Evolutionary conservation across 2,797 vertebrate species (phyloP).

Genomic region (Phalanger gymnotis): DNA sequence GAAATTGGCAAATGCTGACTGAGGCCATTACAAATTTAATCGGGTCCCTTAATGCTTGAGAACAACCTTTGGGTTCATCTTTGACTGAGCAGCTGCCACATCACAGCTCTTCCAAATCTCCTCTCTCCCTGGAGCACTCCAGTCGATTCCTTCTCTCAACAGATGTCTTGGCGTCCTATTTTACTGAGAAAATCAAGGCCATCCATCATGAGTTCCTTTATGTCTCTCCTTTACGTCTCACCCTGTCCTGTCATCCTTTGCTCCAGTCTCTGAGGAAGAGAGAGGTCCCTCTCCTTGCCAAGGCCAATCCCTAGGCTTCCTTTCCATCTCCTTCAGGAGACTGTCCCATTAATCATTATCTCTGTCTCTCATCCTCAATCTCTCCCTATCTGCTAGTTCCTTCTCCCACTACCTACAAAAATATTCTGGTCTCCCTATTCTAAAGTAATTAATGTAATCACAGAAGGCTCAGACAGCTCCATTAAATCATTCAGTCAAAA

Average conservation of each 20-base stretch:
- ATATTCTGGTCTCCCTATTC: neutral
- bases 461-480: neutral
- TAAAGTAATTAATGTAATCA: neutral
- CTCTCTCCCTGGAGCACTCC: neutral
- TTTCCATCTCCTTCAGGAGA: neutral
- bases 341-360: neutral
- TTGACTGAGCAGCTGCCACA: neutral
- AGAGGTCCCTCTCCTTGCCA: neutral
- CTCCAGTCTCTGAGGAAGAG: neutral
- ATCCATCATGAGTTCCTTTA: neutral
- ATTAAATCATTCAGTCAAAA: neutral
- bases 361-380: neutral
- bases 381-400: neutral
- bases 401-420: neutral
- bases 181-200: neutral
- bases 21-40: neutral
- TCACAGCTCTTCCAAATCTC: neutral
- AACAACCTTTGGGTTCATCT: neutral
- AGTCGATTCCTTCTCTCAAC: neutral
- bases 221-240: neutral
- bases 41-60: neutral
- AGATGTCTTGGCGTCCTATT: neutral
- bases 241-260: neutral
- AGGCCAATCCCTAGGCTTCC: neutral
- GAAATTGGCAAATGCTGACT: neutral